Conservation (phyloP, 2,113 vertebrate species). For the Urocynchramus pylzowi region DNA sequence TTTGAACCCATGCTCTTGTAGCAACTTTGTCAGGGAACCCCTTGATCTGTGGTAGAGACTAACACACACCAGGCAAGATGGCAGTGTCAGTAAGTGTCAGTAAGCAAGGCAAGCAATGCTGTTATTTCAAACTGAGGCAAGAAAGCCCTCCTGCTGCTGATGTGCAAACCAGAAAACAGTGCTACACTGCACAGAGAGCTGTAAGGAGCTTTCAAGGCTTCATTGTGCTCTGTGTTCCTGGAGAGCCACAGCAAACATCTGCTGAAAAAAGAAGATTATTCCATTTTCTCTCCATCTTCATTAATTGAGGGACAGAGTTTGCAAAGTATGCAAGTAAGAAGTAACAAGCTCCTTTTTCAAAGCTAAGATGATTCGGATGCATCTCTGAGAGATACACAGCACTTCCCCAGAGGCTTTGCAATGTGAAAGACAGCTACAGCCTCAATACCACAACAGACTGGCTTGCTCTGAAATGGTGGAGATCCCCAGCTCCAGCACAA, state of each 20-base stretch:
- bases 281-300: background rate
- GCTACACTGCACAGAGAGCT: background rate
- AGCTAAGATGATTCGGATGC: background rate
- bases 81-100: background rate
- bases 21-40: background rate
- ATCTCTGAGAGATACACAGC: background rate
- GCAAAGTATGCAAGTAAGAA: background rate
- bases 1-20: background rate
- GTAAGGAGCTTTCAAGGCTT: background rate
- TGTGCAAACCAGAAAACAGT: background rate
- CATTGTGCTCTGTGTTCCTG: background rate
- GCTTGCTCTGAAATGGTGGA: background rate
- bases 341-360: background rate
- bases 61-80: background rate
- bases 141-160: background rate
- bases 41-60: background rate
- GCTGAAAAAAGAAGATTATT: background rate
- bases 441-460: background rate
- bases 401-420: background rate
- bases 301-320: background rate
- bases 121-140: background rate
- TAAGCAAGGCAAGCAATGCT: background rate
- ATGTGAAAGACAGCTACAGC: background rate
- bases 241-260: background rate
- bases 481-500: background rate